Conservation (phyloP, 2,888 invertebrate genomes). For the Spodoptera exigua region DNA sequence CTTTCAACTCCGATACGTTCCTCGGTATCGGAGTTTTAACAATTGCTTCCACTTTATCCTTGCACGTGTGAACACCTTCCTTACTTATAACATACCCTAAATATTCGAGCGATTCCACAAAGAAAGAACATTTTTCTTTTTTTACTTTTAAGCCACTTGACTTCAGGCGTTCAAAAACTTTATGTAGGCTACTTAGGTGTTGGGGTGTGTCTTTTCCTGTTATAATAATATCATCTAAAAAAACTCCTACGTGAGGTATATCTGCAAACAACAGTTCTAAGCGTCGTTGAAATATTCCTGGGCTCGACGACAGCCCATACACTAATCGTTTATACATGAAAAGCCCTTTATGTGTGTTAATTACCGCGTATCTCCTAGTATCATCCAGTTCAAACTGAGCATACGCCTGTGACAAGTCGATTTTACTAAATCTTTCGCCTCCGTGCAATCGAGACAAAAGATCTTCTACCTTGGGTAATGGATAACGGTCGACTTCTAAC, state of each 20-base stretch:
- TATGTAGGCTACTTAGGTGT: background rate
- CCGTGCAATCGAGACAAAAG: background rate
- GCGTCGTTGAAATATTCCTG: background rate
- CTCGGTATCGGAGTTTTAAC: background rate
- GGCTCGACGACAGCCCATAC: background rate
- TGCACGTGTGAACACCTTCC: background rate
- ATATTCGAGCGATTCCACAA: background rate
- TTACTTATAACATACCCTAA: background rate
- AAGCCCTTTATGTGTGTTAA: background rate
- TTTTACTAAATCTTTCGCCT: background rate
- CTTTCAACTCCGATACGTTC: background rate
- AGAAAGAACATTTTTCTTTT: background rate
- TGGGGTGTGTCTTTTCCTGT: background rate
- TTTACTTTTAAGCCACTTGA: background rate
- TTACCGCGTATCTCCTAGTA: background rate
- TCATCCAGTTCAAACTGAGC: background rate
- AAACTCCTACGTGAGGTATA: background rate
- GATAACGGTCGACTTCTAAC: background rate
- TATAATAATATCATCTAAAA: background rate
- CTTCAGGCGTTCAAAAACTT: background rate
- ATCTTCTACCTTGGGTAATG: background rate
- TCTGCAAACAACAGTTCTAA: background rate
- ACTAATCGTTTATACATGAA: background rate
- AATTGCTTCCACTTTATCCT: background rate
- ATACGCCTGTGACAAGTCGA: background rate